A percentile compares a stretch with the other conserved stretches of the same genome.
phyloP scores from a whole-genome alignment of 2,113 vertebrate species.

The Micronisus gabar region DNA sequence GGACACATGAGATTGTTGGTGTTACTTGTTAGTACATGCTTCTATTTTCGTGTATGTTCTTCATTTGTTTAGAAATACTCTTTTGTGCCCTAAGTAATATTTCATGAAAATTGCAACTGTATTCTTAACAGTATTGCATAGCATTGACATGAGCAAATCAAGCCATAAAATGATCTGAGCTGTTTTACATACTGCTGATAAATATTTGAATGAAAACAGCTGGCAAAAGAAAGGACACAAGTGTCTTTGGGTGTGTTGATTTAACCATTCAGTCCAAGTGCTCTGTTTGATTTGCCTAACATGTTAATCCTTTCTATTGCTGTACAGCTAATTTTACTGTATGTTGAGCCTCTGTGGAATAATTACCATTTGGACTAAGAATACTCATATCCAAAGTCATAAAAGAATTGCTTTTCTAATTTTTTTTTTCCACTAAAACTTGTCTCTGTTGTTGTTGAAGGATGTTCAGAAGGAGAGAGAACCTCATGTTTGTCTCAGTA shows the following conservation, averaged over 20 bases:
- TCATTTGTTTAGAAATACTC: not conserved
- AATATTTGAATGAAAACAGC: not conserved
- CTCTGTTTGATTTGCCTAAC: not conserved
- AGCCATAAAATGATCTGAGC: not conserved
- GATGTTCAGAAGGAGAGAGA: constrained; percentile 91
- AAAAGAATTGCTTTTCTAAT: not conserved
- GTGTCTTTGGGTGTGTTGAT: not conserved
- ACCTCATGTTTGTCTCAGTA: constrained; percentile 84
- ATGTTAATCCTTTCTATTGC: not conserved
- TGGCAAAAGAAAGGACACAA: not conserved
- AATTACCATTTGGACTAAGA: not conserved
- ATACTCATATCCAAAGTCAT: not conserved
- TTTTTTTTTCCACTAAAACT: not conserved
- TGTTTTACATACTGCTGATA: not conserved
- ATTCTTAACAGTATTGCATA: not conserved
- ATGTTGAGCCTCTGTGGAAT: not conserved
- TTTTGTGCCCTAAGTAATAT: not conserved
- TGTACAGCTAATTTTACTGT: not conserved
- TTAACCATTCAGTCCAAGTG: not conserved
- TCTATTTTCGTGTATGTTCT: not conserved
- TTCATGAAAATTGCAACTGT: not conserved
- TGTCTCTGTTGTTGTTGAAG: constrained; percentile 68
- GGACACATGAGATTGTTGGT: fast-evolving
- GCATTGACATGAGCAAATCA: not conserved
- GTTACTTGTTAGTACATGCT: not conserved